Base-by-base conservation (phyloP, 2,113 vertebrate genomes). In the Gobiocypris rarus region DNA sequence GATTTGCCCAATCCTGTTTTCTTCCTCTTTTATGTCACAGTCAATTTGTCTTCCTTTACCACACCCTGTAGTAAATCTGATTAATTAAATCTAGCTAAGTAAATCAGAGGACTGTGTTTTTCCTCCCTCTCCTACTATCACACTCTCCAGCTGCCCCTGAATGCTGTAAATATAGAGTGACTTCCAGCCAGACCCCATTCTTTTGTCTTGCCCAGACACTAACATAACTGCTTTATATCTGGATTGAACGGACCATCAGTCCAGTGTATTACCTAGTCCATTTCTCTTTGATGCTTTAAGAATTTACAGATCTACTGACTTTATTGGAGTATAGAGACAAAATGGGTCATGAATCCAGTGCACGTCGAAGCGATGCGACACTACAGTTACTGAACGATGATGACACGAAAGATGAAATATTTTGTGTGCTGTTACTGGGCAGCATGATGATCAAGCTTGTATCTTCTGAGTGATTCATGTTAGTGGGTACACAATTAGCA, bases 21-120 rank as follows among this genome's bases (percentile, higher is more conserved):
- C 75, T 76, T 54, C 41, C 50, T 31, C 65, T 78, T 69, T 63
- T 77, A 82, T 85, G 69, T 24, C 80, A 75, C 52, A 38, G 52
- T 70, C 58, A 41, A 83, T 69, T 77, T 84, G 83, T 84, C 69
- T 87, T 84, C 14, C 63, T 82, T 83, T 50, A 75, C 82, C 78
- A 67, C 61, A 82, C 75, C 75, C 74, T 19, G 56, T 34, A 75
- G 84, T 87, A 85, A 88, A 86, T 90, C 83, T 76, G 82, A 78
- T 90, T 87, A 89, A 88, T 89, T 84, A 85, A 82, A 85, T 83
- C 59, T 81, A 38, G 38, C 59, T 58, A 59, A 83, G 82, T 87
- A 88, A 89, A 88, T 89, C 81, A 88, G 74, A 63, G 43, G 75
- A 24, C 61, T 63, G 28, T 9, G 50, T 50, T 74, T 70, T 75